Evolutionary conservation across 2,113 vertebrate genomes (phyloP), one percentile per base, ranked within the genome.

Genomic region (Xiphophorus maculatus): DNA sequence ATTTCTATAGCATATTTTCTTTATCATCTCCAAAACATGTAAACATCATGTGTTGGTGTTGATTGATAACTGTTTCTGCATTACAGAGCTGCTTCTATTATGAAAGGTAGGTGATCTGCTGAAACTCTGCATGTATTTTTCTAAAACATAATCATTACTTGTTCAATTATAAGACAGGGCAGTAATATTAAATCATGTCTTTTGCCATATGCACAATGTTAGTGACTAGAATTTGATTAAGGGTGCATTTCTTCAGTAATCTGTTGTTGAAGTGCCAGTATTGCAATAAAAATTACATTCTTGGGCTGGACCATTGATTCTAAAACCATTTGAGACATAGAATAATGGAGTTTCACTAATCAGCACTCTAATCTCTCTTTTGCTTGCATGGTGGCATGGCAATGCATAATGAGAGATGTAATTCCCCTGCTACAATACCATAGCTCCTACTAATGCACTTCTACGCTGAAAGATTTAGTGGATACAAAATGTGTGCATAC

Each of bases 301-400:
- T 73, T 35, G 51, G 40, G 54, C 63, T 63, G 80, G 79, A 71
- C 71, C 77, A 89, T 87, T 84, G 88, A 84, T 87, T 87, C 77
- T 27, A 68, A 61, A 90, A 77, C 29, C 83, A 81, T 88, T 83
- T 79, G 82, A 80, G 77, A 83, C 76, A 75, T 61, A 83, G 76
- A 86, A 84, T 86, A 85, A 87, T 87, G 63, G 80, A 82, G 80
- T 87, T 78, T 62, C 12, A 32, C 84, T 90, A 85, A 88, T 90
- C 87, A 85, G 80, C 74, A 66, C 76, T 74, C 77, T 89, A 88
- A 90, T 87, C 86, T 90, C 77, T 88, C 80, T 65, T 86, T 79
- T 65, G 77, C 71, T 82, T 77, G 75, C 75, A n/a, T 66, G 68
- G 68, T 54, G 72, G 83, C 74, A 70, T 85, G 82, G 76, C 42